Evolutionary conservation across 2,888 invertebrate species (phyloP).

Genomic region (Rhagophthalmus giganteus): DNA sequence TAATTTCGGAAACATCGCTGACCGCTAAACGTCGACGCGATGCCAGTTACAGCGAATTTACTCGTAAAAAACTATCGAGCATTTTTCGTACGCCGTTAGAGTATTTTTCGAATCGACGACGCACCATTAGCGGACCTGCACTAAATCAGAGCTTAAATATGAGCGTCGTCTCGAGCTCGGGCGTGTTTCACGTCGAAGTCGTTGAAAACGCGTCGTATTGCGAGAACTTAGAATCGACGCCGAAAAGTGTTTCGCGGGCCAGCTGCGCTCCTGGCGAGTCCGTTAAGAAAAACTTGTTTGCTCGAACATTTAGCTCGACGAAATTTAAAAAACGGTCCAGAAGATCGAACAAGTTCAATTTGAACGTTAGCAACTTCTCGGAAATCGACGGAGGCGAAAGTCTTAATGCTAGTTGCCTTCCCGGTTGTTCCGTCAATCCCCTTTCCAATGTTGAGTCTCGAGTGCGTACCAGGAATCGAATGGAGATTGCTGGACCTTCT

Average conservation of each 20-base stretch:
- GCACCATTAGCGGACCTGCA: conserved; percentile 48
- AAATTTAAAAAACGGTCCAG: conserved; percentile 45
- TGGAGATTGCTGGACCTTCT: conserved; percentile 46
- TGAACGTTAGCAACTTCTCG: conserved; percentile 45
- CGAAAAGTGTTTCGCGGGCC: conserved; percentile 7
- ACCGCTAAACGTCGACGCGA: conserved; percentile 48
- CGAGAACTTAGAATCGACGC: conserved; percentile 5
- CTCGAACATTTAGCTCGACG: conserved; percentile 51
- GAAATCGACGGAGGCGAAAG: conserved; percentile 42
- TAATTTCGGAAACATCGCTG: conserved; percentile 43
- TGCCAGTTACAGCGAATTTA: conserved; percentile 47
- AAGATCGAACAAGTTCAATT: conserved; percentile 39
- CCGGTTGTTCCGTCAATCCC: conserved; percentile 49
- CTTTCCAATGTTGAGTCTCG: conserved; percentile 35
- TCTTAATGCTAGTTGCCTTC: conserved; percentile 51
- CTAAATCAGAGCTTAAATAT: conserved; percentile 46
- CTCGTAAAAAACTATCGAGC: conserved; percentile 46
- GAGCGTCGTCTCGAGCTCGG: conserved; percentile 50
- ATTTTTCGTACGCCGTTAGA: conserved; percentile 52
- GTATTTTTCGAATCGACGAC: conserved; percentile 51
- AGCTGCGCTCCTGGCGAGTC: conserved; percentile 36
- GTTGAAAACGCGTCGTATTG: conserved; percentile 43
- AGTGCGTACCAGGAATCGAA: conserved; percentile 40
- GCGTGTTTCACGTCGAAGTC: conserved; percentile 49
- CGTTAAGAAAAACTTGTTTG: conserved; percentile 48